Evolutionary conservation across 2,888 invertebrate genomes (phyloP).

Genomic region (Pollenia amentaria): DNA sequence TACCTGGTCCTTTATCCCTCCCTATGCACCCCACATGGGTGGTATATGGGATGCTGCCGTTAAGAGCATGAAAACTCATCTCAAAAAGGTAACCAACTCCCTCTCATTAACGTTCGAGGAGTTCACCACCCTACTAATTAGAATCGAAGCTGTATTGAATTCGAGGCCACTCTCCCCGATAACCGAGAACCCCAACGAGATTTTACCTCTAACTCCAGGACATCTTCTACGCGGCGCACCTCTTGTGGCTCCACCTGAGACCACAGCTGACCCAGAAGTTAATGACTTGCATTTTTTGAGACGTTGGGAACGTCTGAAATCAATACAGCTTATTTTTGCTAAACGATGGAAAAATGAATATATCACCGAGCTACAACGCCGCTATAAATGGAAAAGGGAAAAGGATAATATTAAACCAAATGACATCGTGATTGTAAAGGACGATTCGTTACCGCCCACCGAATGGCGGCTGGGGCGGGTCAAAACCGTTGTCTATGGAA

Average conservation of each 20-base stretch:
- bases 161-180: slow-evolving; percentile 43
- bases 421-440: slow-evolving; percentile 24
- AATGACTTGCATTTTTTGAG: background rate
- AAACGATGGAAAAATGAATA: slow-evolving; percentile 47
- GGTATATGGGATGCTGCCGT: slow-evolving; percentile 55
- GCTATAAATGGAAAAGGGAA: slow-evolving; percentile 17
- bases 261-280: background rate
- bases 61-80: slow-evolving; percentile 37
- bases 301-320: slow-evolving; percentile 47
- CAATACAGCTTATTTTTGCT: slow-evolving; percentile 40
- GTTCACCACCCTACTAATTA: slow-evolving; percentile 30
- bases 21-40: slow-evolving; percentile 45
- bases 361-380: slow-evolving; percentile 2
- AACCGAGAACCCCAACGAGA: slow-evolving; percentile 25
- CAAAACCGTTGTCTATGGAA: background rate
- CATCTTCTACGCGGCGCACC: slow-evolving; percentile 32
- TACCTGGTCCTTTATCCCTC: slow-evolving; percentile 53
- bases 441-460: slow-evolving; percentile 5
- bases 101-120: slow-evolving; percentile 36
- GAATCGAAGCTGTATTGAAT: slow-evolving; percentile 38
- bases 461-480: slow-evolving; percentile 23
- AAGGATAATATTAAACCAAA: slow-evolving; percentile 5
- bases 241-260: slow-evolving; percentile 17
- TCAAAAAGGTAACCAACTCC: slow-evolving; percentile 28
- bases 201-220: slow-evolving; percentile 14